phyloP scores from a whole-genome alignment of 2,797 vertebrate species.

The Aeoliscus strigatus region DNA sequence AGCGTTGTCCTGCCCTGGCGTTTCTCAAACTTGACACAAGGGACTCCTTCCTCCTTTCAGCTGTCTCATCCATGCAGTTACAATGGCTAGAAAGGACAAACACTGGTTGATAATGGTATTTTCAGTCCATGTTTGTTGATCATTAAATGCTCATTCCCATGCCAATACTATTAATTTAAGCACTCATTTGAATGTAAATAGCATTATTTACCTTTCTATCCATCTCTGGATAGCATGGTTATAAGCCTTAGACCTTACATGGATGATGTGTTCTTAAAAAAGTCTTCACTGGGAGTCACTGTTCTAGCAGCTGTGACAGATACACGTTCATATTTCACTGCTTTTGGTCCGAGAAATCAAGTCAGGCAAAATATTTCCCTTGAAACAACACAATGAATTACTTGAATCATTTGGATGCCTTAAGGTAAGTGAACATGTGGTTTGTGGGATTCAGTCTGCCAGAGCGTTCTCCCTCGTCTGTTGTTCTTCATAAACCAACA shows the following conservation, averaged over 20 bases:
- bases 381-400: constrained; percentile 52
- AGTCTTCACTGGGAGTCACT: constrained; percentile 19
- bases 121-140: background rate
- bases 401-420: constrained; percentile 68
- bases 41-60: constrained; percentile 26
- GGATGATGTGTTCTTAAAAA: background rate
- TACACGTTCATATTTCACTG: constrained; percentile 29
- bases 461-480: constrained; percentile 8
- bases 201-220: too few species aligned
- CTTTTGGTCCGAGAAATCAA: constrained; percentile 79
- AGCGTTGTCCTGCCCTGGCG: constrained; percentile 21
- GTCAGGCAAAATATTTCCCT: constrained; percentile 62
- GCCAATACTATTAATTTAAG: too few species aligned
- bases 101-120: constrained; percentile 3
- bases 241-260: too few species aligned
- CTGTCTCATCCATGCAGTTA: constrained; percentile 13
- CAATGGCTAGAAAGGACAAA: constrained; percentile 15
- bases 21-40: constrained; percentile 35
- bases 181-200: too few species aligned
- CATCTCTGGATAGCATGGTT: too few species aligned
- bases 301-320: constrained; percentile 71
- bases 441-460: constrained; percentile 82
- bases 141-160: too few species aligned
- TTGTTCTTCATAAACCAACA: too few species aligned
- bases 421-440: constrained; percentile 91